Evolutionary conservation across 2,888 invertebrate genomes (phyloP), one percentile per base, ranked within the genome.

Genomic region (Ormyrus labotus): DNA sequence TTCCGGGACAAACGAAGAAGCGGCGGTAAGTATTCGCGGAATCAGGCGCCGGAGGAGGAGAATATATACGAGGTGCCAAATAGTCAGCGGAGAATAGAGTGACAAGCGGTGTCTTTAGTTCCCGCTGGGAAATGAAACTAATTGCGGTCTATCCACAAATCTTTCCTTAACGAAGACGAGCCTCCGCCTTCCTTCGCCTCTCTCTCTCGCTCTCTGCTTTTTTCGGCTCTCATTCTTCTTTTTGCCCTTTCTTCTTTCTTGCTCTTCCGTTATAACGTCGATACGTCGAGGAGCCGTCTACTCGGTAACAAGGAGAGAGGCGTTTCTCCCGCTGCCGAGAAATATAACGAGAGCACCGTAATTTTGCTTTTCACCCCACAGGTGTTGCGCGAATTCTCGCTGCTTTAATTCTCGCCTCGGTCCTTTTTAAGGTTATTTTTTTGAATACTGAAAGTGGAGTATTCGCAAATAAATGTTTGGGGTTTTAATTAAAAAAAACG

Each of bases 111-210:
- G 80, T 70, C 60, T 73, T 73, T 77, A 72, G 79, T 71, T 64
- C 48, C 70, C 80, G 81, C 83, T 83, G 82, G 83, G 82, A 87
- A 87, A 87, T 84, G 87, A 88, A 86, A 87, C 88, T 89, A 89
- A 89, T 89, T 88, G 87, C 84, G 85, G 83, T 78, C 75, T 82
- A 80, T 83, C 82, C 80, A 78, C 83, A 83, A 85, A 84, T 83
- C 82, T 84, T 82, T 81, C 78, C 77, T 81, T 85, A 85, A 87
- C 84, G 84, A 87, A 83, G 85, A 84, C 81, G 84, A 77, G 81
- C 73, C 72, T 67, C 69, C 67, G 72, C 80, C 67, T 11, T 73
- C n/a, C 7, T 19, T 65, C 47, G 7, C 4, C 11, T 53, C 47
- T 53, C 61, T 48, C 55, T 53, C 57, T 70, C 55, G 68, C 48